These are phyloP conservation scores for Ichneumoninae sp. DNA, from an alignment of 2,888 invertebrate genomes.

Conservation along the genomic window DNA sequence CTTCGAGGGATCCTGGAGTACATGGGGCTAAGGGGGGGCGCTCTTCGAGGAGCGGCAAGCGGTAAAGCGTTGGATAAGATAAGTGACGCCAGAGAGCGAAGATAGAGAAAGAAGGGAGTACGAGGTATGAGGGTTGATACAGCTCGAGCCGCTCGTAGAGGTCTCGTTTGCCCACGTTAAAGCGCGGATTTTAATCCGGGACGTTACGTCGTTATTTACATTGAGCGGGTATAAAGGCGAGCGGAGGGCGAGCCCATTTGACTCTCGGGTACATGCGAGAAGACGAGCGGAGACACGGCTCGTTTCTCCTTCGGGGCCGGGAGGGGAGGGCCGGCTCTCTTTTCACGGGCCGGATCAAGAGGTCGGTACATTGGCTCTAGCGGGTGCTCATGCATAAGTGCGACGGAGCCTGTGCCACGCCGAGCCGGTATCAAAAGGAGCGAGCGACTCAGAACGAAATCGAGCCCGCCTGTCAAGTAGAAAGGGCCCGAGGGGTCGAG, in stretches of 20 bases:
- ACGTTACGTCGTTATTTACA: constrained; percentile 71
- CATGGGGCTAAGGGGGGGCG: background rate
- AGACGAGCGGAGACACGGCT: constrained; percentile 14
- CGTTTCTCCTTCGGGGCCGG: background rate
- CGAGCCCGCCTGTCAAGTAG: constrained; percentile 11
- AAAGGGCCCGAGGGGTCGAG: background rate
- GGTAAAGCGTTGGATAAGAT: constrained; percentile 3
- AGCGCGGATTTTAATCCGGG: constrained; percentile 68
- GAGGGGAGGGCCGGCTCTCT: background rate
- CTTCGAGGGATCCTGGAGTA: constrained; percentile 23
- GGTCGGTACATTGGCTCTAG: constrained; percentile 10
- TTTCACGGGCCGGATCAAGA: constrained; percentile 4
- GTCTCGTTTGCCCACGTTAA: constrained; percentile 63
- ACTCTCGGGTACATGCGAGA: constrained; percentile 2
- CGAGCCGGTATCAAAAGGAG: background rate
- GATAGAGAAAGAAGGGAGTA: background rate
- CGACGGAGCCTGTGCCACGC: background rate
- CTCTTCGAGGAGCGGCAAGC: constrained; percentile 20
- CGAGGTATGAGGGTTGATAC: background rate
- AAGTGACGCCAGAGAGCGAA: constrained; percentile 2
- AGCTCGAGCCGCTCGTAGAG: constrained; percentile 29
- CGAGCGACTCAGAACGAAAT: constrained; percentile 12
- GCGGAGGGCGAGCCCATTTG: constrained; percentile 46
- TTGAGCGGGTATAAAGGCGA: constrained; percentile 67
- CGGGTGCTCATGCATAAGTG: constrained; percentile 6